A percentile compares a stretch with the other conserved stretches of the same genome.
These are phyloP conservation scores for Echinops telfairi DNA, from an alignment of 2,113 vertebrate genomes.

Conservation along the genomic window DNA sequence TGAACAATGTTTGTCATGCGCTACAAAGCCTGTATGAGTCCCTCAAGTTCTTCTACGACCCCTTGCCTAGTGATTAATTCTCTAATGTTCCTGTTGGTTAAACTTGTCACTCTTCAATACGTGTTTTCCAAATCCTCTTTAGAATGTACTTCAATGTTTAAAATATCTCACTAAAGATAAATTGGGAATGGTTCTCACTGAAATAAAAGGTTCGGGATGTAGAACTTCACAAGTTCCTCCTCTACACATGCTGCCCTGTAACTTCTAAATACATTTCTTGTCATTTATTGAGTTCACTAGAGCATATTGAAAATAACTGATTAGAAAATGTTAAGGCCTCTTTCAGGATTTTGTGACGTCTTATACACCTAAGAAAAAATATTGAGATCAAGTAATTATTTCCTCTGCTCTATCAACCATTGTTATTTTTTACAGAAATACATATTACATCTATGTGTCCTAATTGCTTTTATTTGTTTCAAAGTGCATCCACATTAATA, in stretches of 20 bases:
- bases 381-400: background rate
- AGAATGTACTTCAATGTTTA: background rate
- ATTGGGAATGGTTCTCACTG: background rate
- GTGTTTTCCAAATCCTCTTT: conserved; percentile 27
- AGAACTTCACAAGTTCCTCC: background rate
- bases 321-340: background rate
- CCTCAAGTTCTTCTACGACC: background rate
- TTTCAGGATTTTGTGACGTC: conserved; percentile 29
- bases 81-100: conserved; percentile 46
- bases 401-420: background rate
- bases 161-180: background rate
- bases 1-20: background rate
- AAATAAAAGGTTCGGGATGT: background rate
- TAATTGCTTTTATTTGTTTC: background rate
- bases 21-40: background rate
- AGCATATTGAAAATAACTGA: background rate
- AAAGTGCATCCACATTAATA: background rate
- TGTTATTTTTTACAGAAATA: conserved; percentile 1
- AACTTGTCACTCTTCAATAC: conserved; percentile 4
- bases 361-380: background rate
- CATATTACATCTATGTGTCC: background rate
- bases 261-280: background rate
- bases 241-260: background rate
- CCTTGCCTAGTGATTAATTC: background rate
- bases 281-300: background rate